Percentiles rank a stretch among this genome's conserved stretches.
These are phyloP conservation scores for Gastrophysa polygoni DNA, from an alignment of 2,888 invertebrate species.

Conservation along the genomic window DNA sequence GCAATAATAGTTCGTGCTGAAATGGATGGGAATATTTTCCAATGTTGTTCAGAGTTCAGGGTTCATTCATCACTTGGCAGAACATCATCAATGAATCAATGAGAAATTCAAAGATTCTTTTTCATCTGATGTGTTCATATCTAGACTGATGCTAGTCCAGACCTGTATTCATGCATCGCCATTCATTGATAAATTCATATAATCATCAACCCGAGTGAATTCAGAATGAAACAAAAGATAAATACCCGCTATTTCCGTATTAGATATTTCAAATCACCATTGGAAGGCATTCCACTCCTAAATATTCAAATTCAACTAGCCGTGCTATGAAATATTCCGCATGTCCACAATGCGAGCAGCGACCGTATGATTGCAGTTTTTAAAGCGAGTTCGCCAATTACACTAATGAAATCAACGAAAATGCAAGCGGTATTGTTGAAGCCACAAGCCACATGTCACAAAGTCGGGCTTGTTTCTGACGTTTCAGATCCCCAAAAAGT, in stretches of 20 bases:
- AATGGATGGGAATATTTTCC: too few species aligned
- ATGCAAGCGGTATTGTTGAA: conserved; percentile 54
- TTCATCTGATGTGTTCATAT: too few species aligned
- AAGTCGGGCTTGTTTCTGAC: conserved; percentile 46
- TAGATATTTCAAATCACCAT: conserved; percentile 1
- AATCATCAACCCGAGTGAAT: background rate
- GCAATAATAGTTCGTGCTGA: too few species aligned
- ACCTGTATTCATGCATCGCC: too few species aligned
- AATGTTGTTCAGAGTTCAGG: too few species aligned
- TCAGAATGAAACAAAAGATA: background rate
- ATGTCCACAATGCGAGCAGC: conserved; percentile 12
- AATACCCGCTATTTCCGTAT: conserved; percentile 1
- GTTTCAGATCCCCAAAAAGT: conserved; percentile 45
- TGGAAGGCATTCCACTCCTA: conserved; percentile 3
- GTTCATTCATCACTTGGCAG: too few species aligned
- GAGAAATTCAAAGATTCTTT: too few species aligned
- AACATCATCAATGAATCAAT: too few species aligned
- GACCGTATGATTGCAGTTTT: conserved; percentile 16
- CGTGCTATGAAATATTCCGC: conserved; percentile 4
- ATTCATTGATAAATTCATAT: background rate
- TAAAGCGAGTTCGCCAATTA: conserved; percentile 31
- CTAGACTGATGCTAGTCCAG: too few species aligned
- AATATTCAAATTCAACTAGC: conserved; percentile 15
- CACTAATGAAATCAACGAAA: conserved; percentile 56
- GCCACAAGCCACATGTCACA: conserved; percentile 44